These are phyloP conservation scores for Amphiprion percula DNA, from an alignment of 2,113 vertebrate genomes.

Conservation along the genomic window DNA sequence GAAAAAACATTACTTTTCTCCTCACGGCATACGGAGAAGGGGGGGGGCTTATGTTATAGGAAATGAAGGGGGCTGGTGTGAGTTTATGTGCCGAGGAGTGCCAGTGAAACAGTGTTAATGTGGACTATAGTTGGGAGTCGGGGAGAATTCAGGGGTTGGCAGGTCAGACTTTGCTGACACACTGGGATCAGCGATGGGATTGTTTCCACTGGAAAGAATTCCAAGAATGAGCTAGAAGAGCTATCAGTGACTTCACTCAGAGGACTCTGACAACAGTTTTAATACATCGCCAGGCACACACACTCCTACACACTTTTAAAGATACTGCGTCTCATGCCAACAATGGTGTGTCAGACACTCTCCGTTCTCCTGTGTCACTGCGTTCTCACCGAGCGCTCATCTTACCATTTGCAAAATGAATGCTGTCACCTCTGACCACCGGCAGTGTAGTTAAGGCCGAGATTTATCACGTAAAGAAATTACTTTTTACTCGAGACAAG, in stretches of 20 bases:
- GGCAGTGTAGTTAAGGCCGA: not conserved
- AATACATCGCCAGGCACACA: slow-evolving; percentile 68
- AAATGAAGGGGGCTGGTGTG: slow-evolving; percentile 50
- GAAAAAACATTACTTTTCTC: slow-evolving; percentile 55
- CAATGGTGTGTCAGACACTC: slow-evolving; percentile 52
- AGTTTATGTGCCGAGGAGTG: slow-evolving; percentile 52
- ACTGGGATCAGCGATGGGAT: slow-evolving; percentile 83
- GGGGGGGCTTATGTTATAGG: slow-evolving; percentile 36
- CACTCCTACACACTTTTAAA: slow-evolving; percentile 59
- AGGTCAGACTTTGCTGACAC: slow-evolving; percentile 82
- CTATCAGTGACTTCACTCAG: slow-evolving; percentile 84
- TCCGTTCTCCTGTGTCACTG: slow-evolving; percentile 34
- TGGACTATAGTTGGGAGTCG: slow-evolving; percentile 67
- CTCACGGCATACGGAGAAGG: slow-evolving; percentile 29
- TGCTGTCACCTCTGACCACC: slow-evolving; percentile 33
- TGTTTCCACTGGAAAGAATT: slow-evolving; percentile 89
- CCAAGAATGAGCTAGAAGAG: slow-evolving; percentile 85
- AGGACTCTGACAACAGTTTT: slow-evolving; percentile 77
- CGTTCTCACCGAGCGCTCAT: not conserved
- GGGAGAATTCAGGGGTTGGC: slow-evolving; percentile 68
- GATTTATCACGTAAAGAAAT: slow-evolving; percentile 1
- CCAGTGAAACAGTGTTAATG: slow-evolving; percentile 70
- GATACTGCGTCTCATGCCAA: slow-evolving; percentile 55
- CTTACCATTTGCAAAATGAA: slow-evolving; percentile 32
- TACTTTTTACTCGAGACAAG: not conserved